Base-by-base conservation (phyloP, 2,113 vertebrate species). In the Podarcis cretensis region DNA sequence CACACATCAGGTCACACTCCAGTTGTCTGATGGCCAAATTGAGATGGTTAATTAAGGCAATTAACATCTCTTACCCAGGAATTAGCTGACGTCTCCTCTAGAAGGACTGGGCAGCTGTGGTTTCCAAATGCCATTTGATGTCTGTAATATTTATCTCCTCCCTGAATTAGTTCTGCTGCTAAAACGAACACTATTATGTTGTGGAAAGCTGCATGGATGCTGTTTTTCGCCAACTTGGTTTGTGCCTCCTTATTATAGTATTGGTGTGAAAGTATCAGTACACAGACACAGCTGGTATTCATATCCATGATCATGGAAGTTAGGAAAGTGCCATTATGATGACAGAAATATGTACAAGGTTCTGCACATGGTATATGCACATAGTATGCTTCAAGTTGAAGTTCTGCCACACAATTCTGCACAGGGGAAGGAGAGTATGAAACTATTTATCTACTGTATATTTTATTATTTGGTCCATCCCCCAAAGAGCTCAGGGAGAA, bases 141-240 rank as follows among this genome's bases (percentile, higher is more conserved):
- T 81, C 81, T 79, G 43, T 92, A 83, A 91, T 80, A 85, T 30
- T 66, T n/a, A 65, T 87, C 87, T 92, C 75, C 43, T 59, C 54
- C 21, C 86, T 91, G 63, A 86, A 5, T 87, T 79, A 79, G 83
- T 89, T 85, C 54, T 75, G 48, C 90, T 18, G 88, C 21, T 76
- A 92, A 90, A 18, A 18, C 43, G 43, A 48, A 48, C 43, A 48
- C 6, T 86, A 43, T 30, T 30, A 66, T n/a, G 37, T 86, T n/a
- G 77, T 1, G 12, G 25, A 54, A 25, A 63, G n/a, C 40, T 35
- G 25, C 54, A 30, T 37, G 73, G 73, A 7, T 75, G 32, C 54
- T 54, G 20, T 74, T 69, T 20, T 59, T 57, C n/a, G 30, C 13
- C 32, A 85, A 30, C 16, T 76, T 63, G 20, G 35, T 23, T 6